Evolutionary conservation across 2,888 invertebrate genomes (phyloP), one percentile per base, ranked within the genome.

Genomic region (Netelia melanura): DNA sequence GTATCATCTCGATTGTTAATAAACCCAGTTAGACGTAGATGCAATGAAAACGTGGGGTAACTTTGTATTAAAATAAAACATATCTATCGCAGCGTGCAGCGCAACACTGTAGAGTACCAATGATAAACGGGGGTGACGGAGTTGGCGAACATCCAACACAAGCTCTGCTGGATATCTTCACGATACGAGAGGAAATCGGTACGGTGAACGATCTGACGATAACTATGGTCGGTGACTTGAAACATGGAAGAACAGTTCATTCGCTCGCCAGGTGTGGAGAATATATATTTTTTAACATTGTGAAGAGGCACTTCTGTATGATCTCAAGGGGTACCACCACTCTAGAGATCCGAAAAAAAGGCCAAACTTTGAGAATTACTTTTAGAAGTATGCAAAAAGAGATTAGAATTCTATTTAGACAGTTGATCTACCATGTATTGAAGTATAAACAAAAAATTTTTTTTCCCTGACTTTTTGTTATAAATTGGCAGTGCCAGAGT

Each of bases 81-180:
- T 30, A n/a, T 25, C 5, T 30, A 67, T 85, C 83, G 5, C 91
- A 98, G 98, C 96, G 96, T 90, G 98, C 98, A 0, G 96, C 98
- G 0, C 95, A 96, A 17, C 96, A 96, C 83, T 97, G 97, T 88
- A 96, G 97, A 1, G 98, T 98, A 91, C 98, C 99, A 0, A 94
- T 99, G n/a, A 96, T 99, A 74, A 99, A 99, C 94, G 99, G 99
- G 11, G 99, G 99, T 1, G 99, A 99, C 94, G 99, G 99, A 9
- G 95, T 98, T 0, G 99, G 99, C 0, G 99, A 99, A 93, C 99
- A 99, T 94, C 99, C 99, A 0, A 99, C 99, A 0, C 99, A 99
- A 95, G 99, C 99, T 0, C 94, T 99, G 14, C 95, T 99, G 10
- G 99, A 99, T 92, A 96, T 99, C 3, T 99, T 99, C 92, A 99